Base-by-base conservation (phyloP, 2,888 invertebrate species). In the Ischnura elegans region DNA sequence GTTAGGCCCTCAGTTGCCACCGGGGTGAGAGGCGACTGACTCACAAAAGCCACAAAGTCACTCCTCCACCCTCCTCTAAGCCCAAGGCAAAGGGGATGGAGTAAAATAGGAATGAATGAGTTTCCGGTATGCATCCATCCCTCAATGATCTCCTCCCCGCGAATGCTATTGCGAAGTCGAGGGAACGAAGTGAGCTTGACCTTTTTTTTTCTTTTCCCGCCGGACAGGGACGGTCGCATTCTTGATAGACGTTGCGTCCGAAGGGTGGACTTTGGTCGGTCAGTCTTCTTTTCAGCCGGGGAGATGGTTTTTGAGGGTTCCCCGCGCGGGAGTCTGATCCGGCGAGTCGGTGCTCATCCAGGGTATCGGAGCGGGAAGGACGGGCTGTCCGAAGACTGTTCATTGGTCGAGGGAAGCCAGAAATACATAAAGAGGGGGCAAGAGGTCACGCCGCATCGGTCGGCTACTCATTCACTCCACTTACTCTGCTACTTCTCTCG, bases 111-210 rank as follows among this genome's bases (percentile, higher is more conserved):
- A 76, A 76, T 76, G 76, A 76, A 76, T 76, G 76, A 76, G 76
- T 76, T 76, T 76, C 76, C 76, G 76, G 76, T 76, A 76, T 76
- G 76, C 76, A 76, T 76, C 76, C 29, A 36, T 76, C 76, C 76
- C 36, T 76, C 61, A 25, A n/a, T 61, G 61, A 61, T 61, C 21
- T n/a, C n/a, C 61, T 8, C n/a, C n/a, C 29, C 76, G 16, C 1
- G 76, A 36, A 16, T 36, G 36, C 76, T 66, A 5, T 29, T 76
- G 8, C 29, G 25, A 13, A 29, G 76, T 76, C 76, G 76, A 36
- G 36, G 76, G 76, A 36, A 10, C 29, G 76, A 36, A 13, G 76
- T 29, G 36, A 36, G 36, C 36, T 36, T 25, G 36, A 76, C 76
- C 36, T 76, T 51, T 61, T 76, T 36, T 25, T 10, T 36, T 36